Evolutionary conservation across 2,888 invertebrate species (phyloP), one percentile per base, ranked within the genome.

Genomic region (Nephrotoma guestfalica): DNA sequence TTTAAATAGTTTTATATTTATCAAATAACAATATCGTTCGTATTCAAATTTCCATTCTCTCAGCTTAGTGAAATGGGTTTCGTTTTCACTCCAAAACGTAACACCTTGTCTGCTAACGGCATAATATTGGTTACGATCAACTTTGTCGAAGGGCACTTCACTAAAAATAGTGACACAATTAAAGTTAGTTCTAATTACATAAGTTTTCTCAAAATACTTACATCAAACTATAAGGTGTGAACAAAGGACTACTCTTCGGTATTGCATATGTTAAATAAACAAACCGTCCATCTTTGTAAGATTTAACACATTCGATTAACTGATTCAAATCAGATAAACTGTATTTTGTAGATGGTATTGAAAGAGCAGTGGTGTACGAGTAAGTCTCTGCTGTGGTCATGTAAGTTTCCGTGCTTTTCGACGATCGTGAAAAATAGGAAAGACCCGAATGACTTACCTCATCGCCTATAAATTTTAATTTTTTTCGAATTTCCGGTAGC

Each of bases 21-120:
- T 94, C n/a, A 97, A 92, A 89, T 95, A 93, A 71, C 95, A 93
- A 89, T 96, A 97, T 90, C 94, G 94, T n/a, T 93, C 93, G 89
- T 96, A 97, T 90, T 97, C 97, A 87, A 94, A 94, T 90, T 96
- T 96, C 97, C 97, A 97, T 87, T 94, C 93, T 30, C 94, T 93
- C 6, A 97, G 92, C 9, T 95, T 93, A 0, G 96, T 96, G 89
- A 96, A 97, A 13, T 94, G 94, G 91, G 95, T 95, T 90, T 97
- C 97, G 86, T 93, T 94, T 13, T 93, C 90, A 86, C 92, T 93
- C 90, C 94, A 95, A 89, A 96, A 95, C n/a, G 96, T 95, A 0
- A 97, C 96, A 0, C 97, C 98, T 89, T 95, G 94, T 3, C 94
- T 92, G 88, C 97, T 96, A 88, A 98, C 95, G 0, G 97, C 97